Percentiles rank a stretch among this genome's conserved stretches.
Conservation (phyloP, 2,888 invertebrate species). For the Alsophila aescularia region DNA sequence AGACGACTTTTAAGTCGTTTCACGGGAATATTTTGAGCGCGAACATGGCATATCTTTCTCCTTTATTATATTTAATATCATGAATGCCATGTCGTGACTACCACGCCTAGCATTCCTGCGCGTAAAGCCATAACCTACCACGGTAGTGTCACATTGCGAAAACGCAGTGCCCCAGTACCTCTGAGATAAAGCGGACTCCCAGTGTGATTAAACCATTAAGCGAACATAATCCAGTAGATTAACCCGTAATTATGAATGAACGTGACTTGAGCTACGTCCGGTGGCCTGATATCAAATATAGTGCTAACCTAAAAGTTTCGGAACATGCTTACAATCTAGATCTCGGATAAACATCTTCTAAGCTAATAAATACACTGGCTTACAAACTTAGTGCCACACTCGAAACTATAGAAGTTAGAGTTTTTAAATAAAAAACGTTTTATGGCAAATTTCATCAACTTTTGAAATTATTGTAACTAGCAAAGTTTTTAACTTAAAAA, state of each 20-base stretch:
- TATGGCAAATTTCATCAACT: too few species aligned
- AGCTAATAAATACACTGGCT: too few species aligned
- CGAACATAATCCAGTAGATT: conserved; percentile 25
- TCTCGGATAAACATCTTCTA: not conserved
- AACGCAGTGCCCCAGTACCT: conserved; percentile 2
- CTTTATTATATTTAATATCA: too few species aligned
- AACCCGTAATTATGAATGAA: conserved; percentile 32
- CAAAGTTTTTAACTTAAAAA: too few species aligned
- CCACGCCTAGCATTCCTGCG: conserved; percentile 9
- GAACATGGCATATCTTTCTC: too few species aligned
- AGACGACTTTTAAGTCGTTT: too few species aligned
- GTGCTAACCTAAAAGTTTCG: not conserved
- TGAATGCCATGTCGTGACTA: conserved; percentile 13
- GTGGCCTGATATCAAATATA: conserved; percentile 27
- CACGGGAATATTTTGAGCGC: too few species aligned
- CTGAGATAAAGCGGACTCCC: conserved; percentile 18
- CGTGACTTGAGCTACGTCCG: conserved; percentile 32
- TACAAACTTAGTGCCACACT: too few species aligned
- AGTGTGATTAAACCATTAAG: conserved; percentile 8
- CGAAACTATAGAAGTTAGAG: too few species aligned
- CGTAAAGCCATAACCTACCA: conserved; percentile 5
- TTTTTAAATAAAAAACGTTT: too few species aligned
- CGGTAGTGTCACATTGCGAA: conserved; percentile 11
- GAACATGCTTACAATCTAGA: conserved; percentile 1
- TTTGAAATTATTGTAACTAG: too few species aligned